Conservation (phyloP, 2,888 invertebrate species). For the Spicauda simplicius region DNA sequence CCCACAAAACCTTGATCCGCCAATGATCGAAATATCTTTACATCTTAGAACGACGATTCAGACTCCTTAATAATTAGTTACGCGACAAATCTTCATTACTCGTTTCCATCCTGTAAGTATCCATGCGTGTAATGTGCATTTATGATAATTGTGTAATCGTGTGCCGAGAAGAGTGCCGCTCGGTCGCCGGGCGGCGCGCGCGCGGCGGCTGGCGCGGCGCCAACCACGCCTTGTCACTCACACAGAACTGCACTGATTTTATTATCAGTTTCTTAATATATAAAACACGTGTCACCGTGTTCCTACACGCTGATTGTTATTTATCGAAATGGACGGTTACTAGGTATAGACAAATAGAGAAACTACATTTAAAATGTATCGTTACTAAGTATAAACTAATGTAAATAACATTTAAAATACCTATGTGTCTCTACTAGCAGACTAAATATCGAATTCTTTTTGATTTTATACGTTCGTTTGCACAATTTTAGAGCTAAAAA, state of each 20-base stretch:
- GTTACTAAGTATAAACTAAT: too few species aligned
- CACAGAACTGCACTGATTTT: background rate
- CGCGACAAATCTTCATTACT: background rate
- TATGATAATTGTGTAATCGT: conserved; percentile 14
- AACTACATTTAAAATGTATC: too few species aligned
- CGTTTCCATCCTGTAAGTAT: background rate
- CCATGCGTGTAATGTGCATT: background rate
- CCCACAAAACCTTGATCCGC: too few species aligned
- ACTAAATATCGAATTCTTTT: too few species aligned
- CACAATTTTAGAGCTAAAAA: too few species aligned
- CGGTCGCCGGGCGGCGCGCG: background rate
- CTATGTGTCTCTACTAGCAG: too few species aligned
- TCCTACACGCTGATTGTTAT: background rate
- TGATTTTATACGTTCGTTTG: too few species aligned
- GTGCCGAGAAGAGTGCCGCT: background rate
- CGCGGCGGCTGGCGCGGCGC: background rate
- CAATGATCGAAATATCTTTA: background rate
- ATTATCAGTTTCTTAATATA: background rate
- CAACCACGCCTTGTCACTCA: background rate
- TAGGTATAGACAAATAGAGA: too few species aligned
- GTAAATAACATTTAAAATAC: too few species aligned
- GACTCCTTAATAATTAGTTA: background rate
- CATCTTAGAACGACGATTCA: background rate
- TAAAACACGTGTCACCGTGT: background rate
- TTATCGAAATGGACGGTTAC: too few species aligned